Evolutionary conservation across 2,797 vertebrate species (phyloP).

Genomic region (Capromys pilorides): DNA sequence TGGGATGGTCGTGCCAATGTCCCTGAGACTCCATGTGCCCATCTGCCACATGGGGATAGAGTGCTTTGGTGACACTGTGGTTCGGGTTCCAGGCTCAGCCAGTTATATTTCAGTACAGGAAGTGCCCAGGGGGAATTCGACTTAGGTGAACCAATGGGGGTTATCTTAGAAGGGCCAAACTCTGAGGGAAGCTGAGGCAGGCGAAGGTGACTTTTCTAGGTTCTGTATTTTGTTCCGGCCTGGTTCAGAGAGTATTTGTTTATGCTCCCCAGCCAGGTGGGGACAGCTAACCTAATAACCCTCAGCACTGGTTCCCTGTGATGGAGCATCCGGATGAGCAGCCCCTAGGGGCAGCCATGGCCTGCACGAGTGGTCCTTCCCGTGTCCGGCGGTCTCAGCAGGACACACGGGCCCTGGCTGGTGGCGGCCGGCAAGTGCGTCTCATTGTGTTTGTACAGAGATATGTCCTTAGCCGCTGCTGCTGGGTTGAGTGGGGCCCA

Average conservation of each 20-base stretch:
- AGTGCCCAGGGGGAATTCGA: not conserved
- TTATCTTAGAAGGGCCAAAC: not conserved
- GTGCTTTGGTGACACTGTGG: too few species aligned
- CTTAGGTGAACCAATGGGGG: too few species aligned
- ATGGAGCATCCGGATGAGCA: too few species aligned
- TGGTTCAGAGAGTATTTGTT: not conserved
- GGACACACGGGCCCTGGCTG: not conserved
- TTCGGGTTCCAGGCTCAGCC: not conserved
- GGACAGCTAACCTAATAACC: not conserved
- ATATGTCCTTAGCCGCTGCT: too few species aligned
- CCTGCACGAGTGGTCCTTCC: too few species aligned
- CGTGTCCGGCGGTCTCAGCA: not conserved
- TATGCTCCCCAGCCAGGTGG: not conserved
- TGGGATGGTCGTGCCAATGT: too few species aligned
- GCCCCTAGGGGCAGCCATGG: too few species aligned
- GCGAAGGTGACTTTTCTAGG: not conserved
- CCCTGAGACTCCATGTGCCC: too few species aligned
- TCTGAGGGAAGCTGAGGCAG: not conserved
- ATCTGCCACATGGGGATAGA: too few species aligned
- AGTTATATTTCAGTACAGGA: accelerated
- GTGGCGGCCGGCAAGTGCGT: not conserved
- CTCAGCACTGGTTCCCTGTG: not conserved
- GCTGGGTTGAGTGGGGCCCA: too few species aligned
- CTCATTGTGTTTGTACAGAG: not conserved
- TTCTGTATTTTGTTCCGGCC: too few species aligned